Evolutionary conservation across 2,888 invertebrate genomes (phyloP).

Genomic region (Lysandra bellargus): DNA sequence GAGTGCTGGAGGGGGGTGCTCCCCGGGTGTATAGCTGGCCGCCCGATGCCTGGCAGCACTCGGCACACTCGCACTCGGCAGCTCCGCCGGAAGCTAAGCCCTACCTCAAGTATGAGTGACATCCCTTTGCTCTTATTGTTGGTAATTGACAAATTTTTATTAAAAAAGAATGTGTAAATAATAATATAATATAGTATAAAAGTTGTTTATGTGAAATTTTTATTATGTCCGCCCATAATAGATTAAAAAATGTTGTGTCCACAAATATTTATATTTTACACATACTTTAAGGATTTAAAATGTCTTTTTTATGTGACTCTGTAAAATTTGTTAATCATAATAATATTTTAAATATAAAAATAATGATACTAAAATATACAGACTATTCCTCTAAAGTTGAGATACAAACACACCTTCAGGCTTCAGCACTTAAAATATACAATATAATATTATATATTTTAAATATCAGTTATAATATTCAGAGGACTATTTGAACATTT

Average conservation of each 20-base stretch:
- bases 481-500: too few species aligned
- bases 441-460: not conserved
- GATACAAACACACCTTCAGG: not conserved
- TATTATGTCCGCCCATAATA: constrained; percentile 5
- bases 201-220: constrained; percentile 45
- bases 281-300: not conserved
- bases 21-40: constrained; percentile 55
- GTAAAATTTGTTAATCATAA: not conserved
- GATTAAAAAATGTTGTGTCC: not conserved
- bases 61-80: constrained; percentile 49
- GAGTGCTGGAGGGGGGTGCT: constrained; percentile 56
- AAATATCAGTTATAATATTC: too few species aligned
- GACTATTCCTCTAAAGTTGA: not conserved
- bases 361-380: not conserved
- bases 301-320: not conserved
- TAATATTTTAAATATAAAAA: constrained; percentile 5
- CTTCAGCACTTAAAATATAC: not conserved
- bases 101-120: constrained; percentile 76
- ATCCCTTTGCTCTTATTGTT: constrained; percentile 54
- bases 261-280: not conserved
- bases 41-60: constrained; percentile 50
- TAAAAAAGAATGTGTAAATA: constrained; percentile 68
- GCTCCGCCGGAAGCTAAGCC: constrained; percentile 61
- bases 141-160: constrained; percentile 72
- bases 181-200: constrained; percentile 56